A percentile compares a stretch with the other conserved stretches of the same genome.
These are phyloP conservation scores for Drosophila longiperda DNA, from an alignment of 2,888 invertebrate genomes.

Conservation along the genomic window DNA sequence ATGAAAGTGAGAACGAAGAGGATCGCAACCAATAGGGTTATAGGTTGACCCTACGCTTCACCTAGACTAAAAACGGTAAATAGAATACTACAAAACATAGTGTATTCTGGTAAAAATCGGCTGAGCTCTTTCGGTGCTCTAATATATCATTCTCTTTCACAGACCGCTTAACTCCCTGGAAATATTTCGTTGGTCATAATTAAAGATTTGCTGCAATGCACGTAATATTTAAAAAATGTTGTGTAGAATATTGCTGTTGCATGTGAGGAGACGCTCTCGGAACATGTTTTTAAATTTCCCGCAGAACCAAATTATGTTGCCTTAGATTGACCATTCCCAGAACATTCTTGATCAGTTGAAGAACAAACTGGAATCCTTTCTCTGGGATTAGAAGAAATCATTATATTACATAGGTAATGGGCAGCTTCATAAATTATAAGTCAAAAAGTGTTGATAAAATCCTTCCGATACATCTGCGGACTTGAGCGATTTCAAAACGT, in stretches of 20 bases:
- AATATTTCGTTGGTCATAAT: background rate
- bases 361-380: background rate
- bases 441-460: background rate
- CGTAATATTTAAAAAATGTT: background rate
- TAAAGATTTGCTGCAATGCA: background rate
- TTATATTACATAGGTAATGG: background rate
- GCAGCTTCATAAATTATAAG: background rate
- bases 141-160: background rate
- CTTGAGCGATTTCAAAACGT: background rate
- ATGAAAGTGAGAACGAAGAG: background rate
- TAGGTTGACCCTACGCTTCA: background rate
- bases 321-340: background rate
- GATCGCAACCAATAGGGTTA: background rate
- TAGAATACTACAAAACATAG: background rate
- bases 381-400: background rate
- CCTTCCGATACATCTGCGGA: background rate
- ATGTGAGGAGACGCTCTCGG: background rate
- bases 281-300: background rate
- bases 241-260: background rate
- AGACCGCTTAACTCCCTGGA: background rate
- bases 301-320: background rate
- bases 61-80: background rate
- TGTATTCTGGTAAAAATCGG: background rate
- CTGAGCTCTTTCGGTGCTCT: background rate
- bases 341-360: too few species aligned